Evolutionary conservation across 2,797 vertebrate species (phyloP).

Genomic region (Morus bassanus): DNA sequence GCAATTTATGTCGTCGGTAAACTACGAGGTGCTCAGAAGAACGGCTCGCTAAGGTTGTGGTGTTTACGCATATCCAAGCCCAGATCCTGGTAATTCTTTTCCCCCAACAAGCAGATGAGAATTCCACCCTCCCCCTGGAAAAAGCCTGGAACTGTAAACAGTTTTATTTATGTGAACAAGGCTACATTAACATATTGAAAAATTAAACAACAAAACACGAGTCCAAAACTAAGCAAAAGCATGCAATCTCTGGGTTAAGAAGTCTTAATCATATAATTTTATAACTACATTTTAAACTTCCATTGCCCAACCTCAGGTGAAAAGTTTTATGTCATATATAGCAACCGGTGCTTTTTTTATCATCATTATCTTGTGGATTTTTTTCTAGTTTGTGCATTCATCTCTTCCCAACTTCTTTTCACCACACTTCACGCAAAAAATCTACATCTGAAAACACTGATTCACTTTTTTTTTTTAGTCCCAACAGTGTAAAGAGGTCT

Average conservation of each 20-base stretch:
- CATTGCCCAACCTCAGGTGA: constrained; percentile 44
- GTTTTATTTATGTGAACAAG: constrained; percentile 83
- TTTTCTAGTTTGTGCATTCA: constrained; percentile 17
- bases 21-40: constrained; percentile 62
- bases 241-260: constrained; percentile 86
- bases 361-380: background rate
- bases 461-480: background rate
- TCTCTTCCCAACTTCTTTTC: constrained; percentile 59
- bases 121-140: constrained; percentile 38
- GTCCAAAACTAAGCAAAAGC: constrained; percentile 84
- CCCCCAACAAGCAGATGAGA: constrained; percentile 58
- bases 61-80: constrained; percentile 29
- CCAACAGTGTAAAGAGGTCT: constrained; percentile 43
- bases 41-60: constrained; percentile 20
- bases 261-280: constrained; percentile 33
- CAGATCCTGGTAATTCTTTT: constrained; percentile 31
- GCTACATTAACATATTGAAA: constrained; percentile 78
- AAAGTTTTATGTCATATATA: background rate
- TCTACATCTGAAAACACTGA: constrained; percentile 44
- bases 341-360: background rate
- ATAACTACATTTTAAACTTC: constrained; percentile 55
- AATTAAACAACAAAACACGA: constrained; percentile 85
- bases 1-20: background rate
- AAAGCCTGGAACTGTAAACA: constrained; percentile 74
- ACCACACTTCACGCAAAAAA: constrained; percentile 62